Evolutionary conservation across 92 coral and sea anemone genomes (phyloP).

Genomic region (Epizoanthus illoricatus): DNA sequence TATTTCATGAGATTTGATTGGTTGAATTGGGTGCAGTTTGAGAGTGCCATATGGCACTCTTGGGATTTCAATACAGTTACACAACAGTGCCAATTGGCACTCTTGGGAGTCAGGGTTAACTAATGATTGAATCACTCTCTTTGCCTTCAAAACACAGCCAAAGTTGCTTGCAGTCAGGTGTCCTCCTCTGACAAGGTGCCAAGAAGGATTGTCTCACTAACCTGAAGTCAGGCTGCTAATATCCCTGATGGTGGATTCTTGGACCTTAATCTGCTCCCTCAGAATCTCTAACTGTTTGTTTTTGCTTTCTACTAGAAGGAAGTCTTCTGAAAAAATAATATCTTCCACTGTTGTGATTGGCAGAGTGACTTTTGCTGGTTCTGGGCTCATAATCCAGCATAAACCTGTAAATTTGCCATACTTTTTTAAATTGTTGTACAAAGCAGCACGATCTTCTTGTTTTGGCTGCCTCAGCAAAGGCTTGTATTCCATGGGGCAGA

Average conservation of each 20-base stretch:
- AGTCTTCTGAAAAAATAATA: slow-evolving; percentile 38
- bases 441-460: slow-evolving; percentile 9
- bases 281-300: slow-evolving; percentile 27
- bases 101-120: slow-evolving; percentile 50
- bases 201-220: slow-evolving; percentile 47
- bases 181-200: slow-evolving; percentile 44
- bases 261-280: slow-evolving; percentile 7
- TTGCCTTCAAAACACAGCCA: slow-evolving; percentile 38
- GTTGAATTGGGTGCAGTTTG: slow-evolving; percentile 19
- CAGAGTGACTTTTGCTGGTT: slow-evolving; percentile 18
- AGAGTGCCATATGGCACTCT: slow-evolving; percentile 60
- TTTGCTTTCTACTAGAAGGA: neutral
- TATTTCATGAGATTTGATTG: slow-evolving; percentile 41
- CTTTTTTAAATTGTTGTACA: neutral
- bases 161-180: slow-evolving; percentile 37
- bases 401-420: slow-evolving; percentile 38
- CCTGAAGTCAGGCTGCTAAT: slow-evolving; percentile 36
- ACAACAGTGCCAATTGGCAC: slow-evolving; percentile 56
- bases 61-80: slow-evolving; percentile 36
- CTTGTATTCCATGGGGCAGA: neutral
- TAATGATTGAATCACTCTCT: slow-evolving; percentile 39
- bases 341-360: slow-evolving; percentile 47
- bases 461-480: slow-evolving; percentile 36
- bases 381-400: slow-evolving; percentile 50
- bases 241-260: slow-evolving; percentile 7